Conservation (phyloP, 1,140 invertebrate species). For the Papilio machaon region DNA sequence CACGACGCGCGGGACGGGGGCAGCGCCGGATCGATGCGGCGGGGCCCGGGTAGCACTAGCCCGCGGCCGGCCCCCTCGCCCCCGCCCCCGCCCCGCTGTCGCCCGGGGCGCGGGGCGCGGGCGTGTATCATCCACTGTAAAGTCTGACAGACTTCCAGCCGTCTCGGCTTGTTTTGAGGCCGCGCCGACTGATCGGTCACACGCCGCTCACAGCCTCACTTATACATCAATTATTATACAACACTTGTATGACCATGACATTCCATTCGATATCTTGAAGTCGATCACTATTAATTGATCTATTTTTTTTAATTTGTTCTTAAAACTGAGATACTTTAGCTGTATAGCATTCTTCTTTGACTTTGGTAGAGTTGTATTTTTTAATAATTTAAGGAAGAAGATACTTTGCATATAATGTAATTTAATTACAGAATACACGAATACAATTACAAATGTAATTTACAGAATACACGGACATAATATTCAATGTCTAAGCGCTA, state of each 20-base stretch:
- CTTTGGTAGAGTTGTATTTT: too few relatives aligned
- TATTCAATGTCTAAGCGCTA: neutral
- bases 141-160: conserved; percentile 52
- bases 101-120: conserved; percentile 41
- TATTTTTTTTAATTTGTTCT: neutral
- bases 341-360: too few relatives aligned
- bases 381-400: too few relatives aligned
- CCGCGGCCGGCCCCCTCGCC: conserved; percentile 56
- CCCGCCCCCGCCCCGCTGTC: conserved; percentile 50
- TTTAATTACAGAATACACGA: too few relatives aligned
- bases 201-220: neutral
- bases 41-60: conserved; percentile 75
- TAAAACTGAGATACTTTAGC: neutral
- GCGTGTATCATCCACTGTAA: conserved; percentile 51
- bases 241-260: conserved; percentile 5
- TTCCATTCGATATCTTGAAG: neutral
- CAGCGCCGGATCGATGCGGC: conserved; percentile 71
- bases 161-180: conserved; percentile 52
- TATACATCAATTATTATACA: conserved; percentile 1
- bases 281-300: neutral
- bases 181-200: neutral
- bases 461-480: neutral
- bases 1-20: conserved; percentile 56
- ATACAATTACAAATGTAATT: neutral
- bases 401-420: too few relatives aligned